Percentiles rank a stretch among this genome's conserved stretches.
Evolutionary conservation across 1,140 invertebrate species (phyloP).

Genomic region (Papilio dardanus): DNA sequence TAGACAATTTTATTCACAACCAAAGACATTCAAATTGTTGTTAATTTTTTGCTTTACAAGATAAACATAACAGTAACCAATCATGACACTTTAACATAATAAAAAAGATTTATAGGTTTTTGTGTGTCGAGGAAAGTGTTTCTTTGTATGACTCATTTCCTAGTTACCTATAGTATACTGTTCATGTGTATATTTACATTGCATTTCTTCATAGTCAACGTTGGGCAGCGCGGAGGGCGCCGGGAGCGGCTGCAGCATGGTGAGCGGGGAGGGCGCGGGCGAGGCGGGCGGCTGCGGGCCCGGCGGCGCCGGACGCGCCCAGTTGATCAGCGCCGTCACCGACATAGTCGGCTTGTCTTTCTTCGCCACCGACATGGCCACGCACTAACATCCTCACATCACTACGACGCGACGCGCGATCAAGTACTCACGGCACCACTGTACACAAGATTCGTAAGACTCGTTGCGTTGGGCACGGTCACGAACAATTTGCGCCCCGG

Average conservation of each 20-base stretch:
- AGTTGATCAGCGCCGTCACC: conserved; percentile 89
- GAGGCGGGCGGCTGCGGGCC: conserved; percentile 63
- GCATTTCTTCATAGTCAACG: conserved; percentile 71
- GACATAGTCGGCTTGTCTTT: conserved; percentile 93
- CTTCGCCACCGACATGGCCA: conserved; percentile 86
- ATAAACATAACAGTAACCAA: neutral
- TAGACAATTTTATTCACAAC: neutral
- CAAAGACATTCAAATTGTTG: neutral
- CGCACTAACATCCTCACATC: conserved; percentile 78
- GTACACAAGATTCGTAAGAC: conserved; percentile 35
- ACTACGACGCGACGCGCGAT: conserved; percentile 58
- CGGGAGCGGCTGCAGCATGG: conserved; percentile 62
- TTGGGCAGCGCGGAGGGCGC: conserved; percentile 62
- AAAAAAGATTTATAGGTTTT: no score
- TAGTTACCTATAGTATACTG: neutral
- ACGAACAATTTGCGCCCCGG: conserved; percentile 51
- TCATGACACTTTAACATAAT: neutral
- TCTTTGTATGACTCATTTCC: neutral
- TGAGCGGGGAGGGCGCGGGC: conserved; percentile 80
- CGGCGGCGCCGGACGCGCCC: conserved; percentile 68
- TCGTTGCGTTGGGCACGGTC: conserved; percentile 42
- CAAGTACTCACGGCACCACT: conserved; percentile 45
- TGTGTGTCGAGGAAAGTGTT: no score
- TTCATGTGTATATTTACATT: conserved; percentile 67
- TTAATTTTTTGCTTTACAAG: neutral